phyloP scores from a whole-genome alignment of 2,797 vertebrate genomes.

The Rhincodon typus region DNA sequence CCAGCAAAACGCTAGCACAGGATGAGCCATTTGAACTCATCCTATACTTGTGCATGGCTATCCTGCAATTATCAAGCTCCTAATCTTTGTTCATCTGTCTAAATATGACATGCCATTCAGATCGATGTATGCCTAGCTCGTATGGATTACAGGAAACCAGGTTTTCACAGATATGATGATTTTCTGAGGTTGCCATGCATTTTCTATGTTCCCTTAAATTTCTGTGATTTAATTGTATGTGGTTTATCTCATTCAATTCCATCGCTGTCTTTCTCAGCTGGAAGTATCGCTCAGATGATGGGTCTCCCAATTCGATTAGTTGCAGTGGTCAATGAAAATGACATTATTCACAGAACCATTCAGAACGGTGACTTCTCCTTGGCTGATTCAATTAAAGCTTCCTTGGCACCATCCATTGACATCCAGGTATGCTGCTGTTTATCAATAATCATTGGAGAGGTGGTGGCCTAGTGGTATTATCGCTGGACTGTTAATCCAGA shows the following conservation, averaged over 20 bases:
- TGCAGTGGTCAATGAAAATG: slow-evolving; percentile 77
- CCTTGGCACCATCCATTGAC: slow-evolving; percentile 84
- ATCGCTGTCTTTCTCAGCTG: slow-evolving; percentile 59
- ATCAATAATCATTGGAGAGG: too few relatives aligned
- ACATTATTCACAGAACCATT: slow-evolving; percentile 72
- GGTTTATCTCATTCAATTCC: neutral
- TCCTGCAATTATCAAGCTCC: neutral
- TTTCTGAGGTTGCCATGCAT: neutral
- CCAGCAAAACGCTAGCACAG: neutral
- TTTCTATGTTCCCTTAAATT: neutral
- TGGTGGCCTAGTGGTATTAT: too few relatives aligned
- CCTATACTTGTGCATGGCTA: neutral
- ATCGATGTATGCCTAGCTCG: neutral
- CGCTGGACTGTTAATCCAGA: too few relatives aligned
- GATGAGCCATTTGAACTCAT: neutral
- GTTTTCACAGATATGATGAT: neutral
- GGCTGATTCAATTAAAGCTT: slow-evolving; percentile 55
- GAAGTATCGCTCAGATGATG: slow-evolving; percentile 75
- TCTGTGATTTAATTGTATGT: neutral
- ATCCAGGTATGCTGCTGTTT: slow-evolving; percentile 68
- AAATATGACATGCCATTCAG: neutral
- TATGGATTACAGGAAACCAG: neutral
- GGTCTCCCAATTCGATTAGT: slow-evolving; percentile 75
- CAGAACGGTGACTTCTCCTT: slow-evolving; percentile 78
- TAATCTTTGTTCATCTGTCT: neutral